Conservation (phyloP, 2,113 vertebrate genomes). For the Oplegnathus fasciatus region DNA sequence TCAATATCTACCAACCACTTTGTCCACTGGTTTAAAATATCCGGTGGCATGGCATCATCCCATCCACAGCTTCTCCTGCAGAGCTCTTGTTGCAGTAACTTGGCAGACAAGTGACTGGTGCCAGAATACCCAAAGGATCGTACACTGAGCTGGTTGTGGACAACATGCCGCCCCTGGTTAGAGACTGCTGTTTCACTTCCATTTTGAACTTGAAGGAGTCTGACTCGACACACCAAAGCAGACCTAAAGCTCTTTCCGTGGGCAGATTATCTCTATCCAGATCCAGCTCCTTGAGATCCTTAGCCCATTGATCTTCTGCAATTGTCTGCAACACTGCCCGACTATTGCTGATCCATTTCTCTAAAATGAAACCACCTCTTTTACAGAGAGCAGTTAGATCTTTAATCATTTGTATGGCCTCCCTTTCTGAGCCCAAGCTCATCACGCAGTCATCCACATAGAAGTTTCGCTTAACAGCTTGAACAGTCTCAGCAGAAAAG, state of each 20-base stretch:
- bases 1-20: not conserved
- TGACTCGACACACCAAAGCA: not conserved
- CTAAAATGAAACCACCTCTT: not conserved
- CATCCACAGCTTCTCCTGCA: not conserved
- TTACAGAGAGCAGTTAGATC: not conserved
- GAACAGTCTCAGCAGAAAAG: not conserved
- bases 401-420: not conserved
- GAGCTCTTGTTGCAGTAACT: not conserved
- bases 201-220: not conserved
- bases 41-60: not conserved
- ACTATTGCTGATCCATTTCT: not conserved
- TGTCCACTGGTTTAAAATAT: not conserved
- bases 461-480: not conserved
- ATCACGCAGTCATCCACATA: slow-evolving; percentile 16
- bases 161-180: not conserved
- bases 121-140: not conserved
- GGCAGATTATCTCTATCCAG: slow-evolving; percentile 6
- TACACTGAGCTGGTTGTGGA: not conserved
- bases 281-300: not conserved
- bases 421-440: not conserved
- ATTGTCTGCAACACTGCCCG: not conserved
- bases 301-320: not conserved
- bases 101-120: not conserved
- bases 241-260: slow-evolving; percentile 3
- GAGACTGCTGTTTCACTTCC: not conserved